These are phyloP conservation scores for Hymenochirus boettgeri DNA, from an alignment of 2,113 vertebrate species.

Conservation along the genomic window DNA sequence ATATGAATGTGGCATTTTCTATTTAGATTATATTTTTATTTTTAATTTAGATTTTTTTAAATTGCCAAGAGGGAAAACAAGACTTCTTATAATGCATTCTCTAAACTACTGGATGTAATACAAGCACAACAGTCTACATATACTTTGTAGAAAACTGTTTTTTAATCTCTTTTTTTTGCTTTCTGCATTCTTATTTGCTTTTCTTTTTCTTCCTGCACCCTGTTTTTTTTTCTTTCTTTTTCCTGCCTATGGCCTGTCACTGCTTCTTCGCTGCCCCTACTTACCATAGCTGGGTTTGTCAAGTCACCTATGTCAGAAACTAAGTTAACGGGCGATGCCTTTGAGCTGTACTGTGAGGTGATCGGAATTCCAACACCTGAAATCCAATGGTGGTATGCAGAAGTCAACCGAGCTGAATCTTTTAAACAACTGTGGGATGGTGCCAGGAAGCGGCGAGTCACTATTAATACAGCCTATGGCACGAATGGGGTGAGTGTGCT, in stretches of 20 bases:
- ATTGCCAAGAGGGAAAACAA: too few species aligned
- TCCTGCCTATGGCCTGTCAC: constrained; percentile 63
- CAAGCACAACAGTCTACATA: too few species aligned
- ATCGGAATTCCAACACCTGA: constrained; percentile 94
- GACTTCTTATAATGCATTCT: too few species aligned
- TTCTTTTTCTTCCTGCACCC: constrained; percentile 54
- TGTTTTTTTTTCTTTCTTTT: constrained; percentile 53
- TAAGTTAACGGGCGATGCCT: constrained; percentile 98
- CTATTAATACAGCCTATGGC: constrained; percentile 93
- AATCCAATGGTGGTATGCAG: constrained; percentile 99
- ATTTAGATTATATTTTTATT: too few species aligned
- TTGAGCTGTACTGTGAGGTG: constrained; percentile 99
- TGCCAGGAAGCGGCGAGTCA: constrained; percentile 89
- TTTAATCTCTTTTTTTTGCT: constrained; percentile 60
- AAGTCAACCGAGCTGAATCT: constrained; percentile 95
- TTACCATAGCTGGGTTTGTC: constrained; percentile 96
- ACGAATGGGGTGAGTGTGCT: constrained; percentile 94
- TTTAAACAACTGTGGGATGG: constrained; percentile 98
- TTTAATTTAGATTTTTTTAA: too few species aligned
- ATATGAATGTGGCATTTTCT: too few species aligned
- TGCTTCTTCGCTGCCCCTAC: constrained; percentile 73
- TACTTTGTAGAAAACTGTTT: constrained; percentile 48
- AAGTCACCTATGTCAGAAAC: constrained; percentile 99
- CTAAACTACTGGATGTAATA: too few species aligned
- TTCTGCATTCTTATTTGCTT: constrained; percentile 66